Evolutionary conservation across 2,797 vertebrate species (phyloP).

Genomic region (Enteromius viviparus): DNA sequence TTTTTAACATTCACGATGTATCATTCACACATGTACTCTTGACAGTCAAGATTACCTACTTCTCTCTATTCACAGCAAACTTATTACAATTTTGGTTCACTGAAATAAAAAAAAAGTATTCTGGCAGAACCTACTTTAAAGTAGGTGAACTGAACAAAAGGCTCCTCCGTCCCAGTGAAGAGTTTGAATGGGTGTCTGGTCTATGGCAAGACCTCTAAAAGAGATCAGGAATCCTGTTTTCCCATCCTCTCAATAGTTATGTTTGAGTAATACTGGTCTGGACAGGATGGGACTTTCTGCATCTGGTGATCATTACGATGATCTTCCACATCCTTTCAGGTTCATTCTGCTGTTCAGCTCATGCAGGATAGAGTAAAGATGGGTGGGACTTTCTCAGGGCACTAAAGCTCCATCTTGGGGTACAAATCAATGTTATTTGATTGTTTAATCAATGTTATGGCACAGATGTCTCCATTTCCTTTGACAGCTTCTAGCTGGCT

Average conservation of each 20-base stretch:
- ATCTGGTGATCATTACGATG: conserved; percentile 5
- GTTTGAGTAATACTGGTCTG: conserved; percentile 11
- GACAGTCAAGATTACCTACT: background rate
- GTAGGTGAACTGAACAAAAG: conserved; percentile 11
- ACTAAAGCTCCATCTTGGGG: background rate
- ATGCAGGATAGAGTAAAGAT: conserved; percentile 25
- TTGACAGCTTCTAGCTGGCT: conserved; percentile 16
- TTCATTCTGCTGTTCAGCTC: conserved; percentile 20
- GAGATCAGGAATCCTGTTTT: conserved; percentile 11
- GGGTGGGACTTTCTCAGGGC: conserved; percentile 11
- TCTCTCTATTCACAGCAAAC: conserved; percentile 4
- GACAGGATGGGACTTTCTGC: background rate
- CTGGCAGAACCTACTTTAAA: conserved; percentile 37
- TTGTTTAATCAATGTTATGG: conserved; percentile 27
- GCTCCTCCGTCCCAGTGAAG: conserved; percentile 42
- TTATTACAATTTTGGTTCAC: background rate
- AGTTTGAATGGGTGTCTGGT: conserved; percentile 26
- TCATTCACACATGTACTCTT: conserved; percentile 3
- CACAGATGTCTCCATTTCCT: conserved; percentile 23
- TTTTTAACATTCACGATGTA: background rate
- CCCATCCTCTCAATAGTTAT: background rate
- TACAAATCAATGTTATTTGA: conserved; percentile 21
- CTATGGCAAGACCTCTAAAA: conserved; percentile 42
- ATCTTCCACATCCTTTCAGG: background rate
- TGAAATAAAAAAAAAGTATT: conserved; percentile 18